Conservation (phyloP, 2,113 vertebrate species). For the Osmerus mordax region DNA sequence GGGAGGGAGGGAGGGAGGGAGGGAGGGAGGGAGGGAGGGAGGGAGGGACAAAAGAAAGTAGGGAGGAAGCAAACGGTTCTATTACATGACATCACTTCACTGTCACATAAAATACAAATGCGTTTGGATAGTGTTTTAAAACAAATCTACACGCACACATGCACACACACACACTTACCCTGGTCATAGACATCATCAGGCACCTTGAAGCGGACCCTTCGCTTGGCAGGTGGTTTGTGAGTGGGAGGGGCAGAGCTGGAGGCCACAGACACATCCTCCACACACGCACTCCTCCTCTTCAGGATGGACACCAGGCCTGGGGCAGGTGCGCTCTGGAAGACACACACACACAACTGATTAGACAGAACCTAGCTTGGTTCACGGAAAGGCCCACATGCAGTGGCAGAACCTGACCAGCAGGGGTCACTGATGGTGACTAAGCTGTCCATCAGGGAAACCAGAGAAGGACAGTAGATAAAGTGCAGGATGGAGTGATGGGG, state of each 20-base stretch:
- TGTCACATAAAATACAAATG: no score
- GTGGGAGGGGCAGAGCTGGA: constrained; percentile 52
- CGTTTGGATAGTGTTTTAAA: no score
- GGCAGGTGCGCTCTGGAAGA: constrained; percentile 75
- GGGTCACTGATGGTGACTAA: no score
- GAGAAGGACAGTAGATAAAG: no score
- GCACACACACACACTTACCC: constrained; percentile 68
- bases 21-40: background rate
- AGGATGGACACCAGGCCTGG: constrained; percentile 92
- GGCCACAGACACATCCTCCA: constrained; percentile 59
- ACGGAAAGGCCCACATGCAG: no score
- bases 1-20: background rate
- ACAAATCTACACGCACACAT: background rate
- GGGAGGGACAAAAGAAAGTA: background rate
- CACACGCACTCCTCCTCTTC: constrained; percentile 75
- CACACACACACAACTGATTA: background rate
- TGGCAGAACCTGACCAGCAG: no score
- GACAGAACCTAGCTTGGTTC: background rate
- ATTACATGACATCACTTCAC: no score
- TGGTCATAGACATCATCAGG: constrained; percentile 84
- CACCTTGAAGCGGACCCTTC: constrained; percentile 89
- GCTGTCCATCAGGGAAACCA: no score
- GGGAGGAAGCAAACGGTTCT: background rate
- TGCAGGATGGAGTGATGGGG: no score
- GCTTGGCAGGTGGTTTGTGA: constrained; percentile 74